A percentile compares a stretch with the other conserved stretches of the same genome.
Conservation (phyloP, 2,797 vertebrate genomes). For the Anguilla megastoma region DNA sequence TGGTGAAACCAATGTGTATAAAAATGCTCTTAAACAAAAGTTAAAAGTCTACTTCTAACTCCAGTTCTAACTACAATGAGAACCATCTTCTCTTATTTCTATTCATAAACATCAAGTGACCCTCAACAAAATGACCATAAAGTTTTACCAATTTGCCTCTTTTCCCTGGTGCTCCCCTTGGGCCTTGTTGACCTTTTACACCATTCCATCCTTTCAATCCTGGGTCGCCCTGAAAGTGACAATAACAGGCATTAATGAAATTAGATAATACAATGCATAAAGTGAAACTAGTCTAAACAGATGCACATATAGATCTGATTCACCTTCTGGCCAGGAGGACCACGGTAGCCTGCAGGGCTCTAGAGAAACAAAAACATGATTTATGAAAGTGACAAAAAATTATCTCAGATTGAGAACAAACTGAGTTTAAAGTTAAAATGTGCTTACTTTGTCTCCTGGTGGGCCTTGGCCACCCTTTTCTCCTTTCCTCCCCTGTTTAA, state of each 20-base stretch:
- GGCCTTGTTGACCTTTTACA: slow-evolving; percentile 34
- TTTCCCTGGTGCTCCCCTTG: slow-evolving; percentile 38
- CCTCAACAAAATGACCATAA: not conserved
- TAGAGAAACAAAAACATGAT: slow-evolving; percentile 13
- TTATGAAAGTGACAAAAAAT: not conserved
- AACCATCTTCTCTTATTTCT: not conserved
- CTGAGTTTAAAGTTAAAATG: not conserved
- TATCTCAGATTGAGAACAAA: slow-evolving; percentile 2
- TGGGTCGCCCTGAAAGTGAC: slow-evolving; percentile 39
- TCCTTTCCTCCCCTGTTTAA: slow-evolving; percentile 38
- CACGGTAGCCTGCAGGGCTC: slow-evolving; percentile 39
- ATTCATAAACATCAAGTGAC: not conserved
- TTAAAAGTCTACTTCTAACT: too few species aligned
- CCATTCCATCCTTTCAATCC: slow-evolving; percentile 38
- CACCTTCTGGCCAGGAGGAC: slow-evolving; percentile 37
- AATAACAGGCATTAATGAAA: not conserved
- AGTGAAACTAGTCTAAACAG: not conserved
- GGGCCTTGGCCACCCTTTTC: slow-evolving; percentile 22
- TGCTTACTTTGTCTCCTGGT: slow-evolving; percentile 39
- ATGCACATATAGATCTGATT: not conserved
- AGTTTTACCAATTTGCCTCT: slow-evolving; percentile 42
- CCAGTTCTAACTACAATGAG: too few species aligned
- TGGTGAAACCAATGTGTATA: too few species aligned
- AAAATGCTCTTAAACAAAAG: too few species aligned
- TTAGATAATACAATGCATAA: not conserved